These are phyloP conservation scores for Timema podura DNA, from an alignment of 2,888 invertebrate species.

Conservation along the genomic window DNA sequence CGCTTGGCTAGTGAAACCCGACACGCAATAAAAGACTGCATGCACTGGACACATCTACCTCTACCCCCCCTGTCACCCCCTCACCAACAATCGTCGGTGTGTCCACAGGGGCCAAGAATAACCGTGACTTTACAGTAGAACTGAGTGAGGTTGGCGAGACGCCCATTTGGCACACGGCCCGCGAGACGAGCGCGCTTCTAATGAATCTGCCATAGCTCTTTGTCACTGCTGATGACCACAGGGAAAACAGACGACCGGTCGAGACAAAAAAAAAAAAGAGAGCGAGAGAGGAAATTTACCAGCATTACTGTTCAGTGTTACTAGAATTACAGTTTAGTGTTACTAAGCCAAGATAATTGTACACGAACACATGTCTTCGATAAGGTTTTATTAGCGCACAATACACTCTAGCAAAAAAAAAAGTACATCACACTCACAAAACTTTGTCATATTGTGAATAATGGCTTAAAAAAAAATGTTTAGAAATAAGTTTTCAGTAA, in stretches of 20 bases:
- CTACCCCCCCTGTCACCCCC: too few species aligned
- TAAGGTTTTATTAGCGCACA: too few species aligned
- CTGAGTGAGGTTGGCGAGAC: not conserved
- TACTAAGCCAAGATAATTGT: conserved; percentile 6
- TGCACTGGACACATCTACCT: not conserved
- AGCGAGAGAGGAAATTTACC: not conserved
- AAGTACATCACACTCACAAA: too few species aligned
- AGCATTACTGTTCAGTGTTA: conserved; percentile 9
- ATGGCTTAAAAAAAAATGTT: too few species aligned
- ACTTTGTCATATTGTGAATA: too few species aligned
- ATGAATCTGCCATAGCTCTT: conserved; percentile 21
- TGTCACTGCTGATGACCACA: conserved; percentile 18
- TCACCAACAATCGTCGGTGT: not conserved
- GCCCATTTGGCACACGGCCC: conserved; percentile 15
- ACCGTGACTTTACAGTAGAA: not conserved
- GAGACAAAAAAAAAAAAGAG: not conserved
- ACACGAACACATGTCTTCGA: too few species aligned
- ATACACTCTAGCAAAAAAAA: too few species aligned
- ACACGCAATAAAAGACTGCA: conserved; percentile 9
- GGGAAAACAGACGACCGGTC: not conserved
- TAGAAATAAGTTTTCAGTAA: too few species aligned
- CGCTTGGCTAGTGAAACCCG: not conserved
- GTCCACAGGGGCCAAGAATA: conserved; percentile 12
- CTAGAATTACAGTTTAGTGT: conserved; percentile 11
- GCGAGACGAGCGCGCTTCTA: conserved; percentile 13